These are phyloP conservation scores for Pithys albifrons DNA, from an alignment of 2,113 vertebrate genomes.

Conservation along the genomic window DNA sequence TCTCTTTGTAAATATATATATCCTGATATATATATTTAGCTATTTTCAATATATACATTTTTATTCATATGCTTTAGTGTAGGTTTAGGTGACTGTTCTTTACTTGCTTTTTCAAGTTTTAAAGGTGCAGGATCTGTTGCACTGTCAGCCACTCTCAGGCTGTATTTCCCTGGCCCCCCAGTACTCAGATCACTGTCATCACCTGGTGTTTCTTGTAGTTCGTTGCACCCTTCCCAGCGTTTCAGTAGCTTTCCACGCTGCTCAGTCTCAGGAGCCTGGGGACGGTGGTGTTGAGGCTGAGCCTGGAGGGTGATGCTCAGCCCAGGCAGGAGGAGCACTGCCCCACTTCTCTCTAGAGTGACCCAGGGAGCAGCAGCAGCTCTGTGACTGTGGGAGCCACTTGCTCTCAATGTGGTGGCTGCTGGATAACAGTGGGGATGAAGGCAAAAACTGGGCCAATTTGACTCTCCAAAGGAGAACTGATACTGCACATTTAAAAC, in stretches of 20 bases:
- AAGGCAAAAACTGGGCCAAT: background rate
- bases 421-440: background rate
- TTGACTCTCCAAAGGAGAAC: background rate
- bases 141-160: background rate
- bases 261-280: background rate
- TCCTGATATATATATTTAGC: conserved; percentile 44
- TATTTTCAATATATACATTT: conserved; percentile 42
- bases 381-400: background rate
- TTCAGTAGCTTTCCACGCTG: background rate
- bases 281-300: background rate
- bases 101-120: conserved; percentile 76
- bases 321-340: conserved; percentile 8
- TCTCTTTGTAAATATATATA: conserved; percentile 66
- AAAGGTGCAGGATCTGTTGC: conserved; percentile 80
- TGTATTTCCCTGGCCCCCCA: background rate
- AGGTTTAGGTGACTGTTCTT: conserved; percentile 61
- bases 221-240: background rate
- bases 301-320: conserved; percentile 20
- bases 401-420: background rate
- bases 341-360: conserved; percentile 19
- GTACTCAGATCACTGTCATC: background rate
- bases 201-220: conserved; percentile 8
- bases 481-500: conserved; percentile 82
- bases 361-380: background rate
- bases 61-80: conserved; percentile 11